Percentiles rank a stretch among this genome's conserved stretches.
These are phyloP conservation scores for Etia nguti DNA, from an alignment of 2,113 vertebrate genomes.

Conservation along the genomic window DNA sequence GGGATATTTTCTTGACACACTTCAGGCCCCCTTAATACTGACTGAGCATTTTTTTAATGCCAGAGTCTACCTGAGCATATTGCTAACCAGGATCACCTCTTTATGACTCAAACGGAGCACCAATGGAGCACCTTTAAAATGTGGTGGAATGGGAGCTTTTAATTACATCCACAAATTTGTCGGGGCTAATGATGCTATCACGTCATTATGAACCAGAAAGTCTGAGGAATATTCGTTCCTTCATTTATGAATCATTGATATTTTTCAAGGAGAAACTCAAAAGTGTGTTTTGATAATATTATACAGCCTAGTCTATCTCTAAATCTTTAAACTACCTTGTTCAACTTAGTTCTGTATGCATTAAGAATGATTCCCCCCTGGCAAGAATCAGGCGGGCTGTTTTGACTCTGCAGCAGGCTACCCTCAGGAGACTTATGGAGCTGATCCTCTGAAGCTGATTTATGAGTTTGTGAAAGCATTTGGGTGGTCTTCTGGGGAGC, in stretches of 20 bases:
- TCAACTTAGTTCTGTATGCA: not conserved
- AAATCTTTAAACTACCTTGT: not conserved
- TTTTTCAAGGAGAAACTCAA: not conserved
- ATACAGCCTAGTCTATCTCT: not conserved
- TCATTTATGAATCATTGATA: not conserved
- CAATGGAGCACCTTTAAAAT: not conserved
- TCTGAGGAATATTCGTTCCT: not conserved
- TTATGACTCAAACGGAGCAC: not conserved
- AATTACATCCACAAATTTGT: not conserved
- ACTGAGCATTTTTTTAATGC: not conserved
- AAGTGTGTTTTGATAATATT: not conserved
- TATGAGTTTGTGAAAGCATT: not conserved
- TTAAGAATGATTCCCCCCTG: not conserved
- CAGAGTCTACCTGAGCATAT: not conserved
- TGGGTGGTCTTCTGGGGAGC: not conserved
- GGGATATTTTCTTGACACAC: not conserved
- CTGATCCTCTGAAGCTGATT: conserved; percentile 4
- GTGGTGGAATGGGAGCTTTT: not conserved
- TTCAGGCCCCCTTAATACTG: not conserved
- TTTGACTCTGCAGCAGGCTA: not conserved
- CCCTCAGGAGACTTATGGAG: not conserved
- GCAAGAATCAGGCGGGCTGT: not conserved
- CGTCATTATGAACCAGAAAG: not conserved
- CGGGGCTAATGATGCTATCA: not conserved
- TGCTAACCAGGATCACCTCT: not conserved